A percentile compares a stretch with the other conserved stretches of the same genome.
Evolutionary conservation across 2,888 invertebrate genomes (phyloP).

Genomic region (Euzophera pinguis): DNA sequence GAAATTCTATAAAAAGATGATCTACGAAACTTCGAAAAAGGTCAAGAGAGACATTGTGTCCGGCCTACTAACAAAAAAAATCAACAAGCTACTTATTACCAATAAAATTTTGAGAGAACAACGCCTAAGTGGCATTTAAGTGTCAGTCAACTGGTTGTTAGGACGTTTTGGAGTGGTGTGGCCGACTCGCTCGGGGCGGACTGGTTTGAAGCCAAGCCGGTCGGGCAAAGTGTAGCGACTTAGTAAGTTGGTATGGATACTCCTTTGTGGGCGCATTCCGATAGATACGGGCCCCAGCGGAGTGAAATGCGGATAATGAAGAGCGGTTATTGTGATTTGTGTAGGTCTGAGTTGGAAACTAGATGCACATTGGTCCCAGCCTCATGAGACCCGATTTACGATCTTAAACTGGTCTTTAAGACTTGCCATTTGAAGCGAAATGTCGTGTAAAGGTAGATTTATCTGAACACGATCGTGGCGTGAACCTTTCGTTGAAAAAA

Average conservation of each 20-base stretch:
- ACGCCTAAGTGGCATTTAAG: constrained; percentile 72
- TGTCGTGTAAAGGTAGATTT: constrained; percentile 2
- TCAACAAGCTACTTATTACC: constrained; percentile 64
- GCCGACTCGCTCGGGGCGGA: constrained; percentile 40
- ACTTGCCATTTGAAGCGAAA: constrained; percentile 32
- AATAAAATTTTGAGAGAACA: constrained; percentile 73
- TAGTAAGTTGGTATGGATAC: constrained; percentile 62
- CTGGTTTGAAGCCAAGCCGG: constrained; percentile 66
- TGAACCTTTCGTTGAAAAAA: constrained; percentile 6
- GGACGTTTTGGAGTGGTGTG: constrained; percentile 42
- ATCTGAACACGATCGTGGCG: constrained; percentile 6
- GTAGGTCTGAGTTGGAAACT: constrained; percentile 54
- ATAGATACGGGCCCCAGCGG: constrained; percentile 59
- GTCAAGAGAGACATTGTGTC: constrained; percentile 40
- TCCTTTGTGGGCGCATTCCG: constrained; percentile 75
- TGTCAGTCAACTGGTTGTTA: constrained; percentile 75
- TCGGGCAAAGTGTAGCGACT: constrained; percentile 70
- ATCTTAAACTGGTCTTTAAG: constrained; percentile 36
- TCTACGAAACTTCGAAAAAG: constrained; percentile 30
- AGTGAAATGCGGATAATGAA: constrained; percentile 75
- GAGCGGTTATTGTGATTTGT: constrained; percentile 74
- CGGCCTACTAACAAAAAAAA: constrained; percentile 45
- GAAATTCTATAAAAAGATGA: neutral
- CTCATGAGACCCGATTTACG: constrained; percentile 34
- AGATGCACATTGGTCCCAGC: constrained; percentile 36